phyloP scores from a whole-genome alignment of 1,140 invertebrate genomes.

The Trichonephila clavata region DNA sequence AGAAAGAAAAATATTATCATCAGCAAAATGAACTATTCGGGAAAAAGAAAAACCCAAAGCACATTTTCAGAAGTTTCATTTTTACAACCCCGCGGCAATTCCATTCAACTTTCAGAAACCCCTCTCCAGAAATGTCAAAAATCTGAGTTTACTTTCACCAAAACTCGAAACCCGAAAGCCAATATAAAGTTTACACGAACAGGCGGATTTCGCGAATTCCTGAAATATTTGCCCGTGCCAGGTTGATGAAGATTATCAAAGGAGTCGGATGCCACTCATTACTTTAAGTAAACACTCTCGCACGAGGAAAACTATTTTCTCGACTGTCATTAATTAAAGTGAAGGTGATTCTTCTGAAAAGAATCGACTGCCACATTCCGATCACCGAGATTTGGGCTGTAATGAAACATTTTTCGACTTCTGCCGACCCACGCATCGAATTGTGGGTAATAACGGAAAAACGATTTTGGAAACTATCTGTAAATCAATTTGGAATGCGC shows the following conservation, averaged over 20 bases:
- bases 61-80: too few species aligned
- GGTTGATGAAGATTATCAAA: conserved; percentile 72
- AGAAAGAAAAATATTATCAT: too few species aligned
- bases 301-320: conserved; percentile 61
- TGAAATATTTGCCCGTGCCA: conserved; percentile 55
- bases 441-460: conserved; percentile 65
- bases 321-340: conserved; percentile 71
- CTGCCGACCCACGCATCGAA: neutral
- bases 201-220: conserved; percentile 43
- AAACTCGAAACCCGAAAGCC: conserved; percentile 48
- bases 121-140: conserved; percentile 5
- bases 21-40: too few species aligned
- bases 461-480: conserved; percentile 57
- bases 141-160: neutral
- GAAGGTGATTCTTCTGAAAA: conserved; percentile 60
- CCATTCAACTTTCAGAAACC: neutral
- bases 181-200: conserved; percentile 47
- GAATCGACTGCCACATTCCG: conserved; percentile 69
- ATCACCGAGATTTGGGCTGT: conserved; percentile 21
- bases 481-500: conserved; percentile 50
- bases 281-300: conserved; percentile 67
- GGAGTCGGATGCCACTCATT: conserved; percentile 53
- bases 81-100: too few species aligned
- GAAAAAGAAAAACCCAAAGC: too few species aligned
- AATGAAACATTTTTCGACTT: conserved; percentile 71